These are phyloP conservation scores for Ailuropoda melanoleuca DNA, from an alignment of 2,113 vertebrate species.

Conservation along the genomic window DNA sequence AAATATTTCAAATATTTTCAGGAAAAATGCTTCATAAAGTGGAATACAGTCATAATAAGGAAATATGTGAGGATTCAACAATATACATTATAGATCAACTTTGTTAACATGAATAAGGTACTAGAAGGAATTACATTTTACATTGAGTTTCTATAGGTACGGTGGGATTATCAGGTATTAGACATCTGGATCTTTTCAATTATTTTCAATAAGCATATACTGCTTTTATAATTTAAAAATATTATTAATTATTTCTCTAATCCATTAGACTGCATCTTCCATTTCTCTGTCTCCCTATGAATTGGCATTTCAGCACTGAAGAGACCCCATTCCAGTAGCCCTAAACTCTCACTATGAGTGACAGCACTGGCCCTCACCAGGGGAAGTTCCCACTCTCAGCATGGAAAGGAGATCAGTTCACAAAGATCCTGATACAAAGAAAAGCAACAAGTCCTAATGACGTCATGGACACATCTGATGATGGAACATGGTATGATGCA, in stretches of 20 bases:
- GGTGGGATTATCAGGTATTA: neutral
- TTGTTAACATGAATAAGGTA: neutral
- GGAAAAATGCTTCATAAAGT: neutral
- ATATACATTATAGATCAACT: neutral
- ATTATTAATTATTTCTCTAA: neutral
- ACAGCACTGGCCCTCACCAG: neutral
- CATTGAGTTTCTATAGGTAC: neutral
- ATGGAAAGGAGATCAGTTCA: neutral
- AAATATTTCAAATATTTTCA: neutral
- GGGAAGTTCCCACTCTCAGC: neutral
- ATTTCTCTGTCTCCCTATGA: neutral
- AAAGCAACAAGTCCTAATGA: too few relatives aligned
- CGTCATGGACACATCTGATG: accelerated
- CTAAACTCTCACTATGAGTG: neutral
- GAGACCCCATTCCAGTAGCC: neutral
- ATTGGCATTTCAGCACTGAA: neutral
- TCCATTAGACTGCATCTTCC: neutral
- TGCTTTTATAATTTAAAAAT: neutral
- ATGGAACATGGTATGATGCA: too few relatives aligned
- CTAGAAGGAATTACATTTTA: neutral
- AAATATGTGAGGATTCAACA: neutral
- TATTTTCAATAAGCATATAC: neutral
- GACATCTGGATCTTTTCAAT: neutral
- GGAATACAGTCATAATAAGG: neutral
- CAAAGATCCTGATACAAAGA: neutral